Conservation (phyloP, 2,888 invertebrate species). For the Hoplodrina blanda region DNA sequence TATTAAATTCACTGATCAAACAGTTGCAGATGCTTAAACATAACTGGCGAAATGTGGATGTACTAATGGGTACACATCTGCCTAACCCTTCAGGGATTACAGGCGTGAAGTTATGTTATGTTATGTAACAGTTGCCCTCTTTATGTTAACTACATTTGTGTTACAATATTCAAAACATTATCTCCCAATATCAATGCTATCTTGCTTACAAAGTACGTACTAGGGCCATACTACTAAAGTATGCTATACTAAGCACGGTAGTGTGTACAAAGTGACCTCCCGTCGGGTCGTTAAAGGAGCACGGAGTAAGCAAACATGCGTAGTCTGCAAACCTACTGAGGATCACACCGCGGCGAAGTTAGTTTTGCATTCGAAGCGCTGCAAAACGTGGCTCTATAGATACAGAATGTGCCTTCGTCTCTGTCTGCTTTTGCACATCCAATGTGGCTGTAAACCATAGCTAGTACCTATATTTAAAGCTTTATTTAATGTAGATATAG, state of each 20-base stretch:
- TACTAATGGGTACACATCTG: too few species aligned
- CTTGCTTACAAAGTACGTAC: conserved; percentile 37
- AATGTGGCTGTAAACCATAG: not conserved
- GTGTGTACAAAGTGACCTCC: conserved; percentile 54
- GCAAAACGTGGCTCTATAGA: conserved; percentile 47
- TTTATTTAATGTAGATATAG: too few species aligned
- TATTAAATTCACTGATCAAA: too few species aligned
- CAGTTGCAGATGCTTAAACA: too few species aligned
- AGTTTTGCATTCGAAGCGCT: conserved; percentile 70
- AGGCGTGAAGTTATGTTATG: too few species aligned
- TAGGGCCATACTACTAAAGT: conserved; percentile 40
- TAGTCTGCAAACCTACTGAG: conserved; percentile 67
- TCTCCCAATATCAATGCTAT: conserved; percentile 28
- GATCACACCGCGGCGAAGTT: conserved; percentile 64
- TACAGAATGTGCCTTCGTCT: conserved; percentile 16
- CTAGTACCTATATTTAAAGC: too few species aligned
- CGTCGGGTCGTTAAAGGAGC: conserved; percentile 66
- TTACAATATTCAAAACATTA: conserved; percentile 7
- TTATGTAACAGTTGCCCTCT: too few species aligned
- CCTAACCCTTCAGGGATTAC: too few species aligned
- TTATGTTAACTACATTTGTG: too few species aligned
- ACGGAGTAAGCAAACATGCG: conserved; percentile 69
- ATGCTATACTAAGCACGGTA: conserved; percentile 41
- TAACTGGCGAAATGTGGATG: too few species aligned
- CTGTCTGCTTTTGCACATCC: not conserved